These are phyloP conservation scores for Microplitis demolitor DNA, from an alignment of 1,140 invertebrate species.

Conservation along the genomic window DNA sequence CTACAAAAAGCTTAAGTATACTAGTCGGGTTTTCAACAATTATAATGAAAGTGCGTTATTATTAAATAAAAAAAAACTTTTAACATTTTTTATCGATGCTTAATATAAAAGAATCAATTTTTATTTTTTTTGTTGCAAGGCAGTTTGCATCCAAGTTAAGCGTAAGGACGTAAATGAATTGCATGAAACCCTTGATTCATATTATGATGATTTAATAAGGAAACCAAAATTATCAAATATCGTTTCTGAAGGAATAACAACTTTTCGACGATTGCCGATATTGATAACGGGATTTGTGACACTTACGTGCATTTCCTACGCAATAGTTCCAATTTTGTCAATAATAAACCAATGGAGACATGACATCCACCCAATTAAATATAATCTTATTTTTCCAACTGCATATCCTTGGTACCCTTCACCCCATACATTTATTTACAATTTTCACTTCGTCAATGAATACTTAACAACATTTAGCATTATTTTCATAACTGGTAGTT, in stretches of 20 bases:
- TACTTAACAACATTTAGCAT: too few species aligned
- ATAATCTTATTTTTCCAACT: slow-evolving; percentile 9
- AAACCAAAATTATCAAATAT: not conserved
- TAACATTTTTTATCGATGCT: not conserved
- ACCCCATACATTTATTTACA: not conserved
- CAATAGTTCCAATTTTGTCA: not conserved
- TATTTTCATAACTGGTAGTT: not conserved
- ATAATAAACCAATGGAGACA: not conserved
- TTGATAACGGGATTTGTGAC: not conserved
- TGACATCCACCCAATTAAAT: slow-evolving; percentile 4
- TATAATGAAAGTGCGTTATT: slow-evolving; percentile 21
- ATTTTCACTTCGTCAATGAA: not conserved
- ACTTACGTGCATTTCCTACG: not conserved
- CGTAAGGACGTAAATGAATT: not conserved
- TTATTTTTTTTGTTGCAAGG: not conserved
- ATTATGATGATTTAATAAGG: not conserved
- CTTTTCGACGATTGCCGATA: not conserved
- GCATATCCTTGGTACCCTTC: slow-evolving; percentile 8
- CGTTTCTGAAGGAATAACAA: not conserved
- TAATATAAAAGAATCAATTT: not conserved
- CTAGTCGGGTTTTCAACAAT: slow-evolving; percentile 9
- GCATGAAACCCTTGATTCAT: not conserved
- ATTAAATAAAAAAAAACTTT: not conserved
- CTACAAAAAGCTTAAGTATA: slow-evolving; percentile 20
- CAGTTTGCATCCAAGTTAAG: not conserved